phyloP scores from a whole-genome alignment of 37 sponge, comb jelly and placozoan genomes.

The Crambe crambe region DNA sequence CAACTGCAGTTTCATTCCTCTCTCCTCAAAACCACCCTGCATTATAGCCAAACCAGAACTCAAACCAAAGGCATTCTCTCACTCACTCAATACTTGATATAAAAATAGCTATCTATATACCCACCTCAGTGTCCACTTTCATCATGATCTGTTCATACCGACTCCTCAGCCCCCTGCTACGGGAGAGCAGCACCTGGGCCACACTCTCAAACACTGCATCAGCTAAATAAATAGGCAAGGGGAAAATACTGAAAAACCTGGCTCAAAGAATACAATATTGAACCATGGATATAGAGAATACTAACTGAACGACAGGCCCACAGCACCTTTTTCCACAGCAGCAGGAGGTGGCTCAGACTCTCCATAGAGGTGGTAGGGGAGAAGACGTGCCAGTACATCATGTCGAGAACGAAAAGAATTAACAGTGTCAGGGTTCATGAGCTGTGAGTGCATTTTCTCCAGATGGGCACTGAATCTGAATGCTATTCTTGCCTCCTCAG shows the following conservation, averaged over 20 bases:
- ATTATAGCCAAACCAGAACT: not conserved
- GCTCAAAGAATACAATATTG: no score
- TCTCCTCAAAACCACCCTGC: conserved; percentile 19
- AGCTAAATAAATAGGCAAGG: conserved; percentile 42
- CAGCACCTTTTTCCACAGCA: conserved; percentile 69
- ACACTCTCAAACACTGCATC: conserved; percentile 75
- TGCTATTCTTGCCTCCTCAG: conserved; percentile 65
- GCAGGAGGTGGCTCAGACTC: conserved; percentile 59
- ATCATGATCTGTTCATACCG: conserved; percentile 28
- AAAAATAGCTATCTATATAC: not conserved
- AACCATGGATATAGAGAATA: no score
- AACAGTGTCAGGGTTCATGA: conserved; percentile 34
- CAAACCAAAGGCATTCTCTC: not conserved
- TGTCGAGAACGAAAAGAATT: conserved; percentile 33
- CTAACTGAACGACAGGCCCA: no score
- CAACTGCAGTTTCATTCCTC: conserved; percentile 22
- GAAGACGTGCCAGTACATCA: conserved; percentile 48
- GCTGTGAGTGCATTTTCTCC: conserved; percentile 60
- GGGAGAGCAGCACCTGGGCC: conserved; percentile 56
- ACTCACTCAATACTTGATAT: not conserved
- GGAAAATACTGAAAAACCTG: no score
- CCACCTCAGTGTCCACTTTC: conserved; percentile 12
- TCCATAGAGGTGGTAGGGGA: conserved; percentile 56
- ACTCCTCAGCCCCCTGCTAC: conserved; percentile 51
- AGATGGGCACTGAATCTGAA: conserved; percentile 50